These are phyloP conservation scores for Dermatemys mawii DNA, from an alignment of 2,113 vertebrate genomes.

Conservation along the genomic window DNA sequence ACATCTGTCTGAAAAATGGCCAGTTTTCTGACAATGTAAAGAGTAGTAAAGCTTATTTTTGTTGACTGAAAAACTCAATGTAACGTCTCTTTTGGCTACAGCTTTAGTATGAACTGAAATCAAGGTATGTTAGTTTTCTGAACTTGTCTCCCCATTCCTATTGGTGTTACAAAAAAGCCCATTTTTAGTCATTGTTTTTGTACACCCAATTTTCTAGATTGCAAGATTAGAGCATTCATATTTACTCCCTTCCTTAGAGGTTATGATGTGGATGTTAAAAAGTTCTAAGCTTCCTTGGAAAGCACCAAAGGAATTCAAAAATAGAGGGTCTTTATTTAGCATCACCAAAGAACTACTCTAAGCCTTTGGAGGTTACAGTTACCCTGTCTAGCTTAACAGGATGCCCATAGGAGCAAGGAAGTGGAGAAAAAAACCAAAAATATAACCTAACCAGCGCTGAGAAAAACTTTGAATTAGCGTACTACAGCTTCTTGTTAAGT, in stretches of 20 bases:
- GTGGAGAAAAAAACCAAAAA: not conserved
- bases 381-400: not conserved
- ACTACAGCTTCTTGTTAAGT: no score
- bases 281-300: not conserved
- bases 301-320: not conserved
- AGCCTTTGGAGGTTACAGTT: not conserved
- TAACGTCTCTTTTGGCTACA: not conserved
- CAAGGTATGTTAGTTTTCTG: not conserved
- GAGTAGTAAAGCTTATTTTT: not conserved
- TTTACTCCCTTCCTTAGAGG: not conserved
- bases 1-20: not conserved
- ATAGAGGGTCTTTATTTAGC: not conserved
- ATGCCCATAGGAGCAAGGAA: not conserved
- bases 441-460: not conserved
- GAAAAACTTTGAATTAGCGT: not conserved
- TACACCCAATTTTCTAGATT: not conserved
- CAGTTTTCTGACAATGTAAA: not conserved
- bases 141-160: not conserved
- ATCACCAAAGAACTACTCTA: not conserved
- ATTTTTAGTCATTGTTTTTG: not conserved
- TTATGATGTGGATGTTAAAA: not conserved
- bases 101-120: not conserved
- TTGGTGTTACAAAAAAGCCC: not conserved
- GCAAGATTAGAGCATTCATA: not conserved
- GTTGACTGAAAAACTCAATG: not conserved